Evolutionary conservation across 2,888 invertebrate species (phyloP).

Genomic region (Noctua fimbriata): DNA sequence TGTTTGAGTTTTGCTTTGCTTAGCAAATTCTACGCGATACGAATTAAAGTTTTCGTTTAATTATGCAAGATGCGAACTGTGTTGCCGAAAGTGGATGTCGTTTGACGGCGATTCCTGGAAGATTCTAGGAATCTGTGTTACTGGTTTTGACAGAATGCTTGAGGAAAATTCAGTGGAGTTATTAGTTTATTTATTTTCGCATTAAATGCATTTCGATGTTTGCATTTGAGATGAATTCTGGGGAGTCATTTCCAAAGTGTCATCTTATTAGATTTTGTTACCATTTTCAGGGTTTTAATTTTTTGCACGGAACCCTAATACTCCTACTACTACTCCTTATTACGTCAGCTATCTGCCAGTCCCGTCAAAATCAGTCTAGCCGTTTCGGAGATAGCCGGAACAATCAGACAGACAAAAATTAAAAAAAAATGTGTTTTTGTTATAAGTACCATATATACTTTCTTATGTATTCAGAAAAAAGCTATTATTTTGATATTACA

Average conservation of each 20-base stretch:
- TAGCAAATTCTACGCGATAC: slow-evolving; percentile 46
- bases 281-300: too few species aligned
- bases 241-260: not conserved
- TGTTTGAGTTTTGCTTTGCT: slow-evolving; percentile 67
- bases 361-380: too few species aligned
- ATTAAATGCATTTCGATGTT: not conserved
- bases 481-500: too few species aligned
- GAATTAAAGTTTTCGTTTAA: slow-evolving; percentile 61
- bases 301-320: too few species aligned
- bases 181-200: not conserved
- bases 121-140: slow-evolving; percentile 7
- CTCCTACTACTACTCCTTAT: too few species aligned
- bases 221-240: not conserved
- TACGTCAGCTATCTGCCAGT: too few species aligned
- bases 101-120: slow-evolving; percentile 44
- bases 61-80: slow-evolving; percentile 61
- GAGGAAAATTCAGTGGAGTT: not conserved
- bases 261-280: not conserved
- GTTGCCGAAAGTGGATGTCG: slow-evolving; percentile 19
- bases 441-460: too few species aligned
- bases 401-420: too few species aligned
- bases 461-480: too few species aligned
- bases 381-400: too few species aligned
- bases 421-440: too few species aligned
- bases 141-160: not conserved